A percentile compares a stretch with the other conserved stretches of the same genome.
Evolutionary conservation across 2,888 invertebrate species (phyloP).

Genomic region (Ommatoiulus sabulosus): DNA sequence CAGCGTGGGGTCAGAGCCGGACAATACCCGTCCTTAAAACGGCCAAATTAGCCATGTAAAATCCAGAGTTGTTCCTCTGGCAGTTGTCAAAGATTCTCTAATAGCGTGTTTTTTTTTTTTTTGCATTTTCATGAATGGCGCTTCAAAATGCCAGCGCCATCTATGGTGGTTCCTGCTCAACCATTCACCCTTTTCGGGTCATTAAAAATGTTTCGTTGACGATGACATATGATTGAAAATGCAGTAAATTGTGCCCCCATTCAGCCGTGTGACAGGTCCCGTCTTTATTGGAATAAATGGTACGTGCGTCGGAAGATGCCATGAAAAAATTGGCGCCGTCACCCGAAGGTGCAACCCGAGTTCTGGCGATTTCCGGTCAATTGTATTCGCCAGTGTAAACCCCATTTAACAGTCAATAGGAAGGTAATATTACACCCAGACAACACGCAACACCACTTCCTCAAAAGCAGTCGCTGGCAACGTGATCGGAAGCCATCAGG

Average conservation of each 20-base stretch:
- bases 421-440: slow-evolving; percentile 21
- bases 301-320: neutral
- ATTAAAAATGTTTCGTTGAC: no score
- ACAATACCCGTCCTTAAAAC: neutral
- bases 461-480: slow-evolving; percentile 1
- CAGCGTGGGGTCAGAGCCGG: neutral
- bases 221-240: no score
- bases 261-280: neutral
- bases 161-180: no score
- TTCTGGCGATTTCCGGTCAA: slow-evolving; percentile 1
- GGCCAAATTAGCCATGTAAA: neutral
- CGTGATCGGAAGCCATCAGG: slow-evolving; percentile 2
- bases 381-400: slow-evolving; percentile 2
- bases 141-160: no score
- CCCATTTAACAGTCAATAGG: slow-evolving; percentile 8
- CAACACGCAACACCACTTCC: neutral
- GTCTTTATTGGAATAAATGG: neutral
- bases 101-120: no score
- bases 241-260: neutral
- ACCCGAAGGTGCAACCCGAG: slow-evolving; percentile 19
- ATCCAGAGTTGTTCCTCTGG: neutral
- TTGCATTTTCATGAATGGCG: no score
- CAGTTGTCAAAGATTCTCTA: neutral
- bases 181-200: no score
- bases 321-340: neutral